phyloP scores from a whole-genome alignment of 1,140 invertebrate species.

The Drosophila kohkoa region DNA sequence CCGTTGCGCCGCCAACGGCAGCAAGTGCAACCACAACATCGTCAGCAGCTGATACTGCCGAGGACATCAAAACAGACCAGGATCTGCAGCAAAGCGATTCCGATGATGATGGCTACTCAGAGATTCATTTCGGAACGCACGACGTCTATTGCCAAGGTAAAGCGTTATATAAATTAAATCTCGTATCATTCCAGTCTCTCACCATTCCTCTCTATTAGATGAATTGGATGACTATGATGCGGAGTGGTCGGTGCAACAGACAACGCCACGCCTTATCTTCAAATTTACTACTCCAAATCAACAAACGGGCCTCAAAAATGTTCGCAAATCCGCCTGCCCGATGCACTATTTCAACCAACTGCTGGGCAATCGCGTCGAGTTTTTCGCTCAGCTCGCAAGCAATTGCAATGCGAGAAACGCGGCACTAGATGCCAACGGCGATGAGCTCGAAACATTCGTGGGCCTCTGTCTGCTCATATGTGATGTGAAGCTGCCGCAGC shows the following conservation, averaged over 20 bases:
- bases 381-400: slow-evolving; percentile 50
- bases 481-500: slow-evolving; percentile 49
- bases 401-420: slow-evolving; percentile 38
- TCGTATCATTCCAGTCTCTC: background rate
- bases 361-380: slow-evolving; percentile 55
- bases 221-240: slow-evolving; percentile 65
- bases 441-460: slow-evolving; percentile 70
- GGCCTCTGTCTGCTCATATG: slow-evolving; percentile 58
- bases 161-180: too few species aligned
- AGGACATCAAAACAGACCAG: slow-evolving; percentile 29
- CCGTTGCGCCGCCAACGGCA: background rate
- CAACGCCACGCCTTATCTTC: slow-evolving; percentile 49
- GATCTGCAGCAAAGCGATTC: slow-evolving; percentile 70
- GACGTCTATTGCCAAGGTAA: slow-evolving; percentile 69
- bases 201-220: slow-evolving; percentile 22
- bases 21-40: background rate
- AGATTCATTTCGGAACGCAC: slow-evolving; percentile 46
- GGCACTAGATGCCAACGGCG: slow-evolving; percentile 24
- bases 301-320: slow-evolving; percentile 41
- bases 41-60: background rate
- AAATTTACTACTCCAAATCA: slow-evolving; percentile 49
- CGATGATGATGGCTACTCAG: slow-evolving; percentile 73
- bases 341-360: slow-evolving; percentile 62
- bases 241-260: slow-evolving; percentile 54
- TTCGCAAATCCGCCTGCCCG: slow-evolving; percentile 45